Base-by-base conservation (phyloP, 2,113 vertebrate genomes). In the Hippolais icterina region DNA sequence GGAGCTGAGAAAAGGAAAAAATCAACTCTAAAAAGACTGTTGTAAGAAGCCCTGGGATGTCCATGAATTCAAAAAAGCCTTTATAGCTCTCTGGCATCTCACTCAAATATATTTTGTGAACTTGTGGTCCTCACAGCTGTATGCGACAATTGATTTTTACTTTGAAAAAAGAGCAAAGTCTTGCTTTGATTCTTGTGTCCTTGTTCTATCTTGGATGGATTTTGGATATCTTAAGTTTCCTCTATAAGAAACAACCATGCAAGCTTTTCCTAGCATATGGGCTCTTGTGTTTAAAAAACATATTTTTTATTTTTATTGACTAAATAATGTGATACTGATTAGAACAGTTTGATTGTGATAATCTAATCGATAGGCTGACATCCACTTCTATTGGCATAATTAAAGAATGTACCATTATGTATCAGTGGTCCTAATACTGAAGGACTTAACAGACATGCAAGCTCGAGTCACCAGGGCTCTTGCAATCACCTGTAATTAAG, bases 91-190 rank as follows among this genome's bases (percentile, higher is more conserved):
- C 46, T 92, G 46, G 24, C 87, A 93, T 85, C 71, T 95, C 81
- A 93, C 72, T 89, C 53, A 37, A 87, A 47, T 79, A 17, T 41
- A 59, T 75, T 92, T 82, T 82, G 44, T 71, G 75, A 82, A 81
- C 44, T 60, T 92, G 42, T 93, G 37, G 13, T 61, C 54, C 52
- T 89, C 87, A 93, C 53, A 88, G 31, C 37, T 74, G 59, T 86
- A 82, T 33, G 41, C 1, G 11, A 42, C 61, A 95, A 96, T 39
- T 60, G 85, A 54, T 89, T 96, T 96, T 49, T 35, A 61, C 52
- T 93, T 60, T 84, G 50, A 93, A 92, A 86, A 96, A 95, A 39
- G 19, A 69, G 41, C 72, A 22, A 92, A 89, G 33, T 91, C 37
- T 44, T 66, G 37, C 44, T 77, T 86, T 96, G 61, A 80, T 93